Base-by-base conservation (phyloP, 1,140 invertebrate genomes). In the Pantala flavescens region DNA sequence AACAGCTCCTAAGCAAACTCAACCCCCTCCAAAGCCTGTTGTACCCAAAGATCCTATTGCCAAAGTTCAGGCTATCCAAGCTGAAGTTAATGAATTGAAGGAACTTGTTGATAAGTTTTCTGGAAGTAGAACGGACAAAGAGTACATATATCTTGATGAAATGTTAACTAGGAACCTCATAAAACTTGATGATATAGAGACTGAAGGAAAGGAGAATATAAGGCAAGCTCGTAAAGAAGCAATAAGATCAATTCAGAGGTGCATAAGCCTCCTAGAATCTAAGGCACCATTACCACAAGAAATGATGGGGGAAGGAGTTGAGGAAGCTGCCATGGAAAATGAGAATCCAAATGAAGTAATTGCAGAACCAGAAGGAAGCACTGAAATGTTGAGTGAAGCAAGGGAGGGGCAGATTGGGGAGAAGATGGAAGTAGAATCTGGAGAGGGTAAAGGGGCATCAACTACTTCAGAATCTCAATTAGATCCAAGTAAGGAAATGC, bases 161-260 rank as follows among this genome's bases (percentile, higher is more conserved):
- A 97, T 97, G 95, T 83, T 98, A 19, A 98, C 95, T 0, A 88
- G 95, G 70, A 93, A 94, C 81, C 85, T 98, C 75, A 88, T 98
- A 5, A 95, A 95, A 81, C 82, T 98, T 75, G 96, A 98, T 81
- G 90, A 92, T 77, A 93, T 98, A 74, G 94, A 97, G 79, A 93
- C 94, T 0, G 93, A 95, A 76, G 94, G 94, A 0, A 91, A 93
- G 79, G 93, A 96, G 28, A 91, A 93, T 78, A 92, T 98, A 43
- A 85, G 95, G 77, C 87, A 89, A 74, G 92, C 93, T 0, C 86
- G 96, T 23, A 95, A 92, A 81, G 90, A 94, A 77, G 92, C 93
- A 0, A 95, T 98, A 12, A 92, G 90, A 80, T 90, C 88, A 80
- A 96, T 98, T 79, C 91, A 97, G 79, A 88, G 90, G 72, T 91